Percentiles rank a stretch among this genome's conserved stretches.
Evolutionary conservation across 2,797 vertebrate genomes (phyloP).

Genomic region (Selene dorsalis): DNA sequence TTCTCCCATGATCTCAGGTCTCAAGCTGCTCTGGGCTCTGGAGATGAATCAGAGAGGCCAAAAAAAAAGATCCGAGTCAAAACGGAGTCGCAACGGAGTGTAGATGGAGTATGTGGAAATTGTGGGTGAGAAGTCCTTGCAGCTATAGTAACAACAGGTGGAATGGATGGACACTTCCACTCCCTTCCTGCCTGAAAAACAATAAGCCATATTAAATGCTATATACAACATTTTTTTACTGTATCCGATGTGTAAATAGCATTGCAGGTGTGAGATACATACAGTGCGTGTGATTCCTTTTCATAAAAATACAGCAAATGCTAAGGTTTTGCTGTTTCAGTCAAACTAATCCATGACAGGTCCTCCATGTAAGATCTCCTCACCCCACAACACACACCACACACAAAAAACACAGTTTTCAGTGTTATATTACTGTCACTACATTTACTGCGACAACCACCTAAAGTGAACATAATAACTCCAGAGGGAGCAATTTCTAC

Average conservation of each 20-base stretch:
- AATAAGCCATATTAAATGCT: background rate
- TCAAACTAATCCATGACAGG: background rate
- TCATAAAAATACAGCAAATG: background rate
- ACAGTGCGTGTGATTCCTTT: background rate
- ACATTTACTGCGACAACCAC: conserved; percentile 18
- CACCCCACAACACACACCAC: conserved; percentile 10
- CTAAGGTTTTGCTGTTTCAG: background rate
- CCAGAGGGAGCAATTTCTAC: conserved; percentile 19
- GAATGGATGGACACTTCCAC: conserved; percentile 23
- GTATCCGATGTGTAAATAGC: no score
- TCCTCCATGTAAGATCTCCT: background rate
- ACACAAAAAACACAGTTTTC: conserved; percentile 4
- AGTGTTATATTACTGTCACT: conserved; percentile 6
- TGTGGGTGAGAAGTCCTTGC: background rate
- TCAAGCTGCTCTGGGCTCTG: no score
- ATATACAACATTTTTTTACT: no score
- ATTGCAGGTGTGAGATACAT: background rate
- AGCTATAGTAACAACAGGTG: conserved; percentile 29
- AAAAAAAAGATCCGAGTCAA: no score
- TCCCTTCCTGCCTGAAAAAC: background rate
- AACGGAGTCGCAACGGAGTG: no score
- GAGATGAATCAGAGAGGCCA: no score
- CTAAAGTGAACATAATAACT: conserved; percentile 41
- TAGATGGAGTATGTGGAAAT: no score
- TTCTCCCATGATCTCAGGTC: no score